Base-by-base conservation (phyloP, 2,888 invertebrate species). In the Xylota sylvarum region DNA sequence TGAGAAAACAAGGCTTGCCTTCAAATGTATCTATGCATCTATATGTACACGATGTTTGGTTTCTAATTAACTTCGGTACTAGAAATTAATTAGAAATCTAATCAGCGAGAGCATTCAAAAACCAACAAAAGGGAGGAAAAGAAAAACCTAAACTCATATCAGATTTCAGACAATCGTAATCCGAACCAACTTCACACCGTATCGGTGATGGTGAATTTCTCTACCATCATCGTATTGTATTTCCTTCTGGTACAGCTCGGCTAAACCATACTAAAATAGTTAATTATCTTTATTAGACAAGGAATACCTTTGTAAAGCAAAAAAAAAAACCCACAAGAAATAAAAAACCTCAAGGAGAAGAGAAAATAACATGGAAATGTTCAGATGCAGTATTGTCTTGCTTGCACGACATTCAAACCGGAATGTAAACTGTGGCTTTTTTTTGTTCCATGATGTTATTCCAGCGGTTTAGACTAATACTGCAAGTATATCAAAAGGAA, bases 221-320 rank as follows among this genome's bases (percentile, higher is more conserved):
- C 67, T 46, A 35, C 62, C 43, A 64, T 27, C 50, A 55, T 5
- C 67, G 69, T 74, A 62, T 79, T 69, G 40, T 23, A 40, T 83
- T 78, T 72, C 58, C 76, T 70, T 48, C 55, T 56, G 35, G 64
- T 48, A 17, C n/a, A 32, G 35, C 52, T 50, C 9, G 12, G 35
- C 23, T 17, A 48, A 77, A 52, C 55, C 40, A 50, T 17, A 30
- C 50, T 78, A 62, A 67, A 78, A 67, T 73, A 69, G 73, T 84
- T 79, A 84, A 79, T 84, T 84, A 84, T 48, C 37, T 74, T 69
- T 78, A 55, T 55, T 50, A 56, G 79, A 69, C 73, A 84, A 79
- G 79, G 37, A 35, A 72, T 65, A 77, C 46, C 46, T 60, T 46
- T 67, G 74, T 46, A 52, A 37, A 65, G 43, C 48, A 27, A 46